These are phyloP conservation scores for Sinonovacula constricta DNA, from an alignment of 1,140 invertebrate species.

Conservation along the genomic window DNA sequence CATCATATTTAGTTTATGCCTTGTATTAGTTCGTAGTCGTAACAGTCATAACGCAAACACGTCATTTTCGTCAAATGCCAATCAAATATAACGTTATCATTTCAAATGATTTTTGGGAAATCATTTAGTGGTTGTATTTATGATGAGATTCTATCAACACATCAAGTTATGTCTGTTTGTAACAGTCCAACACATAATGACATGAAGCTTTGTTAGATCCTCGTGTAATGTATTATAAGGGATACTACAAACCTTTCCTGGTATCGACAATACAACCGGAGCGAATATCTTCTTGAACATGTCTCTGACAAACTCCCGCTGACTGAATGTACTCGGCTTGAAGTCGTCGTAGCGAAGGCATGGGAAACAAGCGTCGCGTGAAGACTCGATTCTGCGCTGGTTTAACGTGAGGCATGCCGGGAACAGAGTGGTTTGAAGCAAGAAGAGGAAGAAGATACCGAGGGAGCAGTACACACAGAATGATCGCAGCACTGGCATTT, in stretches of 20 bases:
- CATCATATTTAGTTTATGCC: too few species aligned
- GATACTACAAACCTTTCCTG: conserved; percentile 30
- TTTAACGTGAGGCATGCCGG: conserved; percentile 91
- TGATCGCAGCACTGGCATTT: conserved; percentile 91
- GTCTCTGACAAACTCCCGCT: conserved; percentile 77
- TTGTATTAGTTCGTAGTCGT: too few species aligned
- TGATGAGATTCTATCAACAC: too few species aligned
- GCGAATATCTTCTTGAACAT: conserved; percentile 80
- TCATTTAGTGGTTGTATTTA: too few species aligned
- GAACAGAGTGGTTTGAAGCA: conserved; percentile 97
- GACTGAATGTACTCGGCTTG: conserved; percentile 79
- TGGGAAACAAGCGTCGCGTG: conserved; percentile 84
- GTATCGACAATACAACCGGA: conserved; percentile 64
- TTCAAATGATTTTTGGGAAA: too few species aligned
- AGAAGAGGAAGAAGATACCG: conserved; percentile 89
- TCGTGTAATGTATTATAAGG: not conserved
- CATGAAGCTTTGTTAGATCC: too few species aligned
- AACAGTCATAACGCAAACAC: too few species aligned
- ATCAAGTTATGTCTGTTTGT: too few species aligned
- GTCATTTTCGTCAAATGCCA: too few species aligned
- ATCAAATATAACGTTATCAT: too few species aligned
- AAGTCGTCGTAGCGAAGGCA: conserved; percentile 82
- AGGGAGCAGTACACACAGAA: conserved; percentile 80
- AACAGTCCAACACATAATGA: too few species aligned
- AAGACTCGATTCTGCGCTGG: conserved; percentile 82